Evolutionary conservation across 2,888 invertebrate genomes (phyloP), one percentile per base, ranked within the genome.

Genomic region (Pandemis cinnamomeana): DNA sequence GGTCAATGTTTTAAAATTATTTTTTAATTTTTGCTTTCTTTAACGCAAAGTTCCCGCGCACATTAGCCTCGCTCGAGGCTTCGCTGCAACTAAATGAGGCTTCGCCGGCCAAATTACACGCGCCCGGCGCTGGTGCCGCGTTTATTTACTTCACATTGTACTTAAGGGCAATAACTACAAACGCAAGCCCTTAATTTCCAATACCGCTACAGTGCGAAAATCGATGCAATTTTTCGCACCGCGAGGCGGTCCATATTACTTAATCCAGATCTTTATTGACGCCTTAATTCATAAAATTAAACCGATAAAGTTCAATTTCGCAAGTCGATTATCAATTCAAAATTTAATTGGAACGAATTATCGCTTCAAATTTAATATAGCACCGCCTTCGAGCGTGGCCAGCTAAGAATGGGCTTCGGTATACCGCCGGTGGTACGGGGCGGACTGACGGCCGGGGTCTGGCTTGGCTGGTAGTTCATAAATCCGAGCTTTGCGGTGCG

Each of bases 61-160:
- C 88, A 90, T 91, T 92, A 89, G 90, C 88, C 82, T 81, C 83
- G 88, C 88, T 87, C 86, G 87, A 85, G 87, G 87, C 87, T 81
- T 82, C 86, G 86, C 86, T 86, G 87, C 87, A 83, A 83, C 86
- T 90, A 92, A 93, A 93, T 93, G 91, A 92, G 90, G 89, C 89
- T 89, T 87, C 87, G 89, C 86, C 88, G 91, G 87, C 92, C 88
- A 93, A 94, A 94, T 93, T 93, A 92, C 89, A 92, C 83, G 87
- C 86, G 86, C 84, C 84, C 86, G 84, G 87, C 84, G 85, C 87
- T 88, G 88, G 89, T 89, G 87, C 88, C 85, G 80, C 90, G 87
- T 91, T 90, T 91, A 92, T 92, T 92, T 92, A 92, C 90, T 90
- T 92, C 93, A 91, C 90, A 88, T 93, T 91, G 93, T 91, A 94